Evolutionary conservation across 2,113 vertebrate genomes (phyloP), one percentile per base, ranked within the genome.

Genomic region (Lates calcarifer): DNA sequence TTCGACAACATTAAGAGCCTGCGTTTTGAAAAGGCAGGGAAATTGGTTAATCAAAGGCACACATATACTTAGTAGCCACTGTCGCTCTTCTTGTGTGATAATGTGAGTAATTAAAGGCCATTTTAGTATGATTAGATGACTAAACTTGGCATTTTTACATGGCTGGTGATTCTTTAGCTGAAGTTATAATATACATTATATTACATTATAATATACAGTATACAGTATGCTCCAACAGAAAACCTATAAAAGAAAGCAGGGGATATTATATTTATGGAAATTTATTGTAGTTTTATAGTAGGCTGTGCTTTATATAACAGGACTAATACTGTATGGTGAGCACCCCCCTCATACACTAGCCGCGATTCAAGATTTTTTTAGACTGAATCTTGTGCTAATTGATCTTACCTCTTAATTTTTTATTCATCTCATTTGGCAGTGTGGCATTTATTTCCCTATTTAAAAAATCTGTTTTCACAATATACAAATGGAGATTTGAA

Each of bases 1-100:
- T 98, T 98, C 0, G 96, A 96, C 91, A 97, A 97, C 89, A 96
- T 98, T 75, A 97, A 95, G 82, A 92, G 93, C 51, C 90, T 98
- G 60, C 87, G 69, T 15, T 95, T 97, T 49, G 94, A 94, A 71
- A 96, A 96, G 96, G 97, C 94, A 77, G 6, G 65, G 17, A 47
- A 18, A 28, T 37, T 11, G 26, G 5, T 56, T 3, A 55, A 63
- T 63, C 29, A 29, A 7, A 69, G 41, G 22, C 14, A 55, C n/a
- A 20, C 29, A 37, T 29, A 56, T 56, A 37, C 13, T 41, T n/a
- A 47, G 45, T 53, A 5, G 24, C 65, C 31, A 15, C 12, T 29
- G 35, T 35, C 12, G 17, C 9, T 26, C 22, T 58, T 22, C 29
- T 37, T n/a, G 1, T 53, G 14, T n/a, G 5, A 37, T 12, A 45